A percentile compares a stretch with the other conserved stretches of the same genome.
phyloP scores from a whole-genome alignment of 2,888 invertebrate species.

The Mechanitis mazaeus region DNA sequence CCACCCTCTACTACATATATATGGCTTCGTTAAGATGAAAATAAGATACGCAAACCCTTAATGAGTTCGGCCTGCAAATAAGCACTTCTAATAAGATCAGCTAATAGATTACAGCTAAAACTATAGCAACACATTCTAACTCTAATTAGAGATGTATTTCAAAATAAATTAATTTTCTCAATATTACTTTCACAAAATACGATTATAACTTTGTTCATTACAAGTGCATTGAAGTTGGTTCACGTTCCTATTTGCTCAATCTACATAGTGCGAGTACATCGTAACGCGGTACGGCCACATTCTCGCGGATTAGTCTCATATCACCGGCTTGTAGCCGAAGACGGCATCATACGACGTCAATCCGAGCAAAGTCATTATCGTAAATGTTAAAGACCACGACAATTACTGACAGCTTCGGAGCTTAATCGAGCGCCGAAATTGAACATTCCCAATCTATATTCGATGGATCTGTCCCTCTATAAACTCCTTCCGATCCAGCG shows the following conservation, averaged over 20 bases:
- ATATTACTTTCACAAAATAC: too few relatives aligned
- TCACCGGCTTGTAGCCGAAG: slow-evolving; percentile 49
- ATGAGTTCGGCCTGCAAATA: slow-evolving; percentile 20
- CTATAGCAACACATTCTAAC: too few relatives aligned
- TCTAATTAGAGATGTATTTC: too few relatives aligned
- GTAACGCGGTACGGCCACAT: slow-evolving; percentile 25
- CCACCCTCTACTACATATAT: slow-evolving; percentile 23
- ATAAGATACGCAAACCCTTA: slow-evolving; percentile 18
- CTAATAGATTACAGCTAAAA: too few relatives aligned
- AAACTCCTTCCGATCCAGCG: slow-evolving; percentile 60
- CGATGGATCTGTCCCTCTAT: slow-evolving; percentile 61
- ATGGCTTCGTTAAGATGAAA: slow-evolving; percentile 17
- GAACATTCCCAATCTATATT: slow-evolving; percentile 64
- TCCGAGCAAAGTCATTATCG: slow-evolving; percentile 63
- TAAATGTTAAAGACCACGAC: slow-evolving; percentile 73
- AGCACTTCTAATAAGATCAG: slow-evolving; percentile 16
- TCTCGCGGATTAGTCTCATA: slow-evolving; percentile 45
- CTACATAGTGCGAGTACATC: slow-evolving; percentile 17
- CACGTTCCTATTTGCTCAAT: slow-evolving; percentile 29
- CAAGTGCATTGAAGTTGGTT: slow-evolving; percentile 18
- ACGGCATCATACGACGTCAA: slow-evolving; percentile 57
- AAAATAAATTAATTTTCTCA: too few relatives aligned
- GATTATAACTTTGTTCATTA: slow-evolving; percentile 4
- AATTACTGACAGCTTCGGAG: slow-evolving; percentile 60
- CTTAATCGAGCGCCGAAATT: slow-evolving; percentile 57